A percentile compares a stretch with the other conserved stretches of the same genome.
These are phyloP conservation scores for Esox lucius DNA, from an alignment of 2,797 vertebrate genomes.

Conservation along the genomic window DNA sequence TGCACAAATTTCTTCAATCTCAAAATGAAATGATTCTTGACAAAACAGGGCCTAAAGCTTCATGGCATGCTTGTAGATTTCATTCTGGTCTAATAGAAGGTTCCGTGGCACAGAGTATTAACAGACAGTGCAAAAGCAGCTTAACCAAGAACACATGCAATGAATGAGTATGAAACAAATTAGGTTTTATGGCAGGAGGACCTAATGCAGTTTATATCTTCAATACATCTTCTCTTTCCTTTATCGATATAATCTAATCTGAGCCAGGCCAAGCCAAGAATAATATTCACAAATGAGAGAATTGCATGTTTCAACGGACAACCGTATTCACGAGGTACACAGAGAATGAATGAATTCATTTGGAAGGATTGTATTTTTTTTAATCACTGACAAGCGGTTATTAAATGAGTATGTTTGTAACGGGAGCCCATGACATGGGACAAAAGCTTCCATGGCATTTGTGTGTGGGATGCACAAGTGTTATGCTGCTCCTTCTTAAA, in stretches of 20 bases:
- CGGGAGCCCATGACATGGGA: conserved; percentile 47
- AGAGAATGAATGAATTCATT: conserved; percentile 58
- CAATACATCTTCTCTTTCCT: conserved; percentile 56
- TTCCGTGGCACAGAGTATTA: conserved; percentile 49
- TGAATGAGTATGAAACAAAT: conserved; percentile 66
- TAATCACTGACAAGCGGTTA: conserved; percentile 63
- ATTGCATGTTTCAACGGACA: conserved; percentile 58
- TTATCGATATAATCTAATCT: conserved; percentile 71
- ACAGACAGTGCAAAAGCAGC: conserved; percentile 43
- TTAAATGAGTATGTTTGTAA: conserved; percentile 65
- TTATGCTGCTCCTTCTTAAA: conserved; percentile 40
- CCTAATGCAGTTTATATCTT: conserved; percentile 65
- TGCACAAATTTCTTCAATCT: not conserved
- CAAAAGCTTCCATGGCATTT: conserved; percentile 58
- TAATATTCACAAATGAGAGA: conserved; percentile 42
- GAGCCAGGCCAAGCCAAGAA: conserved; percentile 51
- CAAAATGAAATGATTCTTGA: conserved; percentile 3
- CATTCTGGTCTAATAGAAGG: conserved; percentile 25
- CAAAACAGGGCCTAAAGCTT: not conserved
- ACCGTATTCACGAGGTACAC: conserved; percentile 43
- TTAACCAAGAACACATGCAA: conserved; percentile 71
- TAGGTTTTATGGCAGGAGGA: conserved; percentile 58
- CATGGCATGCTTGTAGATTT: not conserved
- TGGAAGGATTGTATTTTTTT: conserved; percentile 56
- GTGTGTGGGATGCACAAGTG: conserved; percentile 49